Evolutionary conservation across 2,113 vertebrate genomes (phyloP), one percentile per base, ranked within the genome.

Genomic region (Bungarus multicinctus): DNA sequence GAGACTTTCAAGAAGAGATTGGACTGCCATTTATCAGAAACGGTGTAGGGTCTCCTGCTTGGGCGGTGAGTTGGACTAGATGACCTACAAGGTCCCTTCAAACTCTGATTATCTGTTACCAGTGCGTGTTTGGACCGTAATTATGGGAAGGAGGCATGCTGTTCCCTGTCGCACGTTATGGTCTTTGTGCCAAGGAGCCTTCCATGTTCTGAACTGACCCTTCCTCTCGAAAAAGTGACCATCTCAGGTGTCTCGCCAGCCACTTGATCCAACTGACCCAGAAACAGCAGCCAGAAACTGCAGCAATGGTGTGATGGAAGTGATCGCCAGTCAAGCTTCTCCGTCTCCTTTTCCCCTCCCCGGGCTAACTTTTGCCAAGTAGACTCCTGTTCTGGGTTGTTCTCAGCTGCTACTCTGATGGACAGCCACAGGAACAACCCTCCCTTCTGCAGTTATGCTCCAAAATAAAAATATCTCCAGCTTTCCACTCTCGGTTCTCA

Each of bases 401-500:
- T 93, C 94, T 93, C 89, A 23, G 95, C 95, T 92, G 94, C 94
- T 87, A 93, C 91, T 0, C 93, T 97, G 97, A 97, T 95, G 96
- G 96, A 93, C 97, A 96, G 96, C 93, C 96, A 91, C 95, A 85
- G 95, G 96, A 94, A 95, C 97, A 95, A 25, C 96, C 96, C 96
- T 95, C 94, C 96, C 96, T 95, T 94, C 95, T 94, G 96, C 96
- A 95, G 92, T 34, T 91, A 96, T 94, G 93, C 94, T 97, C 95
- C 92, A 93, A 96, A 96, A 97, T 97, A 96, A 97, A 97, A 96
- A 96, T 96, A 34, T 93, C 96, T 93, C 94, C 94, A 47, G 9
- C 94, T 93, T n/a, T 93, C 94, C 93, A 93, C 64, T 5, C 95
- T 95, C 94, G 64, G 93, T 16, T 16, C 95, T 95, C 94, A 96